Base-by-base conservation (phyloP, 1,140 invertebrate species). In the Polypedilum pembai region DNA sequence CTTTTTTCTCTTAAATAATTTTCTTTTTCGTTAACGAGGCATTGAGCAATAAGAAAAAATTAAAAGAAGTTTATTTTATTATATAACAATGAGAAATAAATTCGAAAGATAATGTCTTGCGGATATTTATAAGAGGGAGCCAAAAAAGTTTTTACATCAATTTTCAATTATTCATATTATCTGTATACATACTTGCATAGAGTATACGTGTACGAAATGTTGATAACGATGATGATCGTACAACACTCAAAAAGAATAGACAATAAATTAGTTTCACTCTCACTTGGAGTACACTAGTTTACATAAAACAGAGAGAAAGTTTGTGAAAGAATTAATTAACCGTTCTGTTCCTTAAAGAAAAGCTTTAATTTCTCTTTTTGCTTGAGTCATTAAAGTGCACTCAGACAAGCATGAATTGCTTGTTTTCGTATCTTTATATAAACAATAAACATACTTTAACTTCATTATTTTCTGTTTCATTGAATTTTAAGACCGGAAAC, bases 321-420 rank as follows among this genome's bases (percentile, higher is more conserved):
- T 56, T 56, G 12, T 56, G 45, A 12, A 56, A 56, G 45, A 56
- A 56, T 56, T 56, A 56, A 56, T 56, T 56, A 56, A 10, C 45
- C 45, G n/a, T n/a, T 56, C n/a, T 12, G 12, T 56, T 56, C 15
- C 45, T 12, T 56, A 15, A 4, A n/a, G 45, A 12, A 12, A 33
- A 56, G 45, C 45, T 56, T 56, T 12, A 56, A 56, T n/a, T 56
- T 56, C 45, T 3, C 45, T 56, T 12, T 56, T 56, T 56, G 24
- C 2, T 33, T 33, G 24, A 33, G 5, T 5, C 24, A 33, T 33
- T 33, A 33, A 33, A 33, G 24, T 33, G 24, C 24, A 33, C 24
- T 33, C 24, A 5, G 24, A 33, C 24, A 33, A 33, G 24, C 24
- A 33, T 33, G 5, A 33, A 33, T 5, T 33, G 24, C 5, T 33